Evolutionary conservation across 2,888 invertebrate genomes (phyloP).

Genomic region (Beris morrisii): DNA sequence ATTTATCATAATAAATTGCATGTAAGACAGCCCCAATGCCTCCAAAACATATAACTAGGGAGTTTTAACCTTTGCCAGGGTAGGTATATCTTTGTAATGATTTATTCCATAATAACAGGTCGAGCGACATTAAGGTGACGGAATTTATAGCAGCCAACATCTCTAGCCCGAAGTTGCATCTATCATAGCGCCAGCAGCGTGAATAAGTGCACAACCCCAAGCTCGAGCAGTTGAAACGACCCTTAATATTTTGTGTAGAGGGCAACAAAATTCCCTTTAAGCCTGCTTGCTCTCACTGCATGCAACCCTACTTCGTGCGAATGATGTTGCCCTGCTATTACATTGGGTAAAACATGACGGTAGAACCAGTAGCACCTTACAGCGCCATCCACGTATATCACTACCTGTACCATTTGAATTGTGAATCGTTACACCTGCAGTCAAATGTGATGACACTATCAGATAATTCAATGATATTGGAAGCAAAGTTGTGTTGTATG

Average conservation of each 20-base stretch:
- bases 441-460: conserved; percentile 17
- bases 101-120: conserved; percentile 26
- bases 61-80: too few species aligned
- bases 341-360: too few species aligned
- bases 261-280: too few species aligned
- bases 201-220: background rate
- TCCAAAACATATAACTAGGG: background rate
- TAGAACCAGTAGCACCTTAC: too few species aligned
- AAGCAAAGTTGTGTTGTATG: too few species aligned
- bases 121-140: conserved; percentile 31
- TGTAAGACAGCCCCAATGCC: conserved; percentile 27
- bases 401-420: too few species aligned
- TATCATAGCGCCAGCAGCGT: background rate
- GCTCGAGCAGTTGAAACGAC: too few species aligned
- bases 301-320: too few species aligned
- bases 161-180: background rate
- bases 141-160: conserved; percentile 29
- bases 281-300: too few species aligned
- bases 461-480: conserved; percentile 18
- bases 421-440: conserved; percentile 8
- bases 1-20: conserved; percentile 36
- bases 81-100: conserved; percentile 17
- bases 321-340: too few species aligned
- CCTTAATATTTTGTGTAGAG: too few species aligned
- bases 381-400: too few species aligned